Conservation (phyloP, 2,113 vertebrate species). For the Dryoscopus gambensis region DNA sequence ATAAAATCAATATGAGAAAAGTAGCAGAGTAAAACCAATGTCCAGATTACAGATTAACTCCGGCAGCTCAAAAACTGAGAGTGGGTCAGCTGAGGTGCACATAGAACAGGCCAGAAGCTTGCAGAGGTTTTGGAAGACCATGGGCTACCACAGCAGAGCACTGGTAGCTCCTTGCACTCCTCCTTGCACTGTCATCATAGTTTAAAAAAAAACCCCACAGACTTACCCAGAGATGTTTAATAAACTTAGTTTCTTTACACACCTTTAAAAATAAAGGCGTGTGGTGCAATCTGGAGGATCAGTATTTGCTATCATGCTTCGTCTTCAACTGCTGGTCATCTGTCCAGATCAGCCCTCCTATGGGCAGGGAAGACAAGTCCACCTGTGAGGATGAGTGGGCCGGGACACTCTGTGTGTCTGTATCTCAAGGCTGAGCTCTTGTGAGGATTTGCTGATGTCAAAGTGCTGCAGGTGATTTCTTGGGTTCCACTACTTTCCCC, state of each 20-base stretch:
- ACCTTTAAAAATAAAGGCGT: not conserved
- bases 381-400: too few relatives aligned
- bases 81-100: not conserved
- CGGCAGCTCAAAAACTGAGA: not conserved
- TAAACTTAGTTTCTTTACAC: not conserved
- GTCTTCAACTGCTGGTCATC: not conserved
- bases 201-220: not conserved
- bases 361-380: not conserved
- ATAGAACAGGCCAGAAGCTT: not conserved
- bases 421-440: not conserved
- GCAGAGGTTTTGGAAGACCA: not conserved
- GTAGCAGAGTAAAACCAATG: not conserved
- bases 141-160: not conserved
- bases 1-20: not conserved
- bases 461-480: not conserved
- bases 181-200: not conserved
- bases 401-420: not conserved
- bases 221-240: not conserved
- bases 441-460: not conserved
- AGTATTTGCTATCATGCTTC: not conserved
- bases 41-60: not conserved
- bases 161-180: too few relatives aligned
- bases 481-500: not conserved
- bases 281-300: not conserved
- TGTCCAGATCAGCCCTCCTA: accelerated